Conservation (phyloP, 2,888 invertebrate genomes). For the Nemapogon koenigi region DNA sequence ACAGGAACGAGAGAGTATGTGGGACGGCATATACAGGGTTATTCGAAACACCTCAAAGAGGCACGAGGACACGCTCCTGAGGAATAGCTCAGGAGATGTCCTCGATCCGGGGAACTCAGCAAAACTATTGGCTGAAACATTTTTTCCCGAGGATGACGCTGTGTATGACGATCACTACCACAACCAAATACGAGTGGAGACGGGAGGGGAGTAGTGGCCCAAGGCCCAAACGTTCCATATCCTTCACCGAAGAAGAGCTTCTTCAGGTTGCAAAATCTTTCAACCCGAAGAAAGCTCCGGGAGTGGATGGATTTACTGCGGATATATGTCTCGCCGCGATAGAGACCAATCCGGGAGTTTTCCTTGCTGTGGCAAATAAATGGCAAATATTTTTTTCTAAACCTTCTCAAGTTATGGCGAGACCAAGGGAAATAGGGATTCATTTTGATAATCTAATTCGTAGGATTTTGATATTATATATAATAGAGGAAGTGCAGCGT, state of each 20-base stretch:
- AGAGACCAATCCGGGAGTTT: too few relatives aligned
- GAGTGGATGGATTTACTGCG: constrained; percentile 11
- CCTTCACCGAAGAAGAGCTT: constrained; percentile 13
- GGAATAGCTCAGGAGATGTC: background rate
- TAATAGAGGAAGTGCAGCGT: too few relatives aligned
- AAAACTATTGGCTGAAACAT: constrained; percentile 11
- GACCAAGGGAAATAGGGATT: too few relatives aligned
- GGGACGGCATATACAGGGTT: constrained; percentile 14
- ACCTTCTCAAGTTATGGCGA: too few relatives aligned
- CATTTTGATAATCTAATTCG: too few relatives aligned
- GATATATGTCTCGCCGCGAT: constrained; percentile 13
- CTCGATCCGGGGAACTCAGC: constrained; percentile 11
- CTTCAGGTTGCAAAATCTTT: constrained; percentile 1
- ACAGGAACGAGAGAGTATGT: background rate
- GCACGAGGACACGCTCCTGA: constrained; percentile 7
- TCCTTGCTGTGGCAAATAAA: too few relatives aligned
- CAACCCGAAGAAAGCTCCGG: constrained; percentile 15
- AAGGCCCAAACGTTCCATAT: background rate
- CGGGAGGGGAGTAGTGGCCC: background rate
- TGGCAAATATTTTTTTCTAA: too few relatives aligned
- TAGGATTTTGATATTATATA: too few relatives aligned
- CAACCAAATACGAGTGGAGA: constrained; percentile 3
- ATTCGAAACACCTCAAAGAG: constrained; percentile 6
- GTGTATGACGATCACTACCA: constrained; percentile 8
- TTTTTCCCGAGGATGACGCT: constrained; percentile 11